These are phyloP conservation scores for Meteorus cinctellus DNA, from an alignment of 2,888 invertebrate species.

Conservation along the genomic window DNA sequence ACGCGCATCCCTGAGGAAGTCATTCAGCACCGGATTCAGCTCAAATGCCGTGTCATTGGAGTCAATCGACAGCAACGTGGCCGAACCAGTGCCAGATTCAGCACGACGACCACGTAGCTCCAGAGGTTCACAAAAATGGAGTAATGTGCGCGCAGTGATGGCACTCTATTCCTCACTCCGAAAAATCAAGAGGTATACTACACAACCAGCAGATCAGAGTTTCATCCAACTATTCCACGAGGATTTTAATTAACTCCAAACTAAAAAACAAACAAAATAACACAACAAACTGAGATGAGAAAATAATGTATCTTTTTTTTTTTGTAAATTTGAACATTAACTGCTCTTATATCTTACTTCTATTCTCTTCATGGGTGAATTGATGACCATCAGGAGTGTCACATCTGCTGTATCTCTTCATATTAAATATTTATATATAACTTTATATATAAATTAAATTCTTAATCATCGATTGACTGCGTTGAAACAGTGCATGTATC, in stretches of 20 bases:
- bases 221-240: slow-evolving; percentile 16
- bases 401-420: slow-evolving; percentile 3
- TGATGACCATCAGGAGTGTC: slow-evolving; percentile 1
- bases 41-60: slow-evolving; percentile 67
- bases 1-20: slow-evolving; percentile 56
- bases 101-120: slow-evolving; percentile 66
- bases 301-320: background rate
- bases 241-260: background rate
- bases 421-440: background rate
- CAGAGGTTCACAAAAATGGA: slow-evolving; percentile 82
- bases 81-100: slow-evolving; percentile 59
- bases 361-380: slow-evolving; percentile 2
- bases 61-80: slow-evolving; percentile 68
- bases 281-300: background rate
- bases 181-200: slow-evolving; percentile 88
- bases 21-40: slow-evolving; percentile 63
- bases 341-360: background rate
- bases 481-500: background rate
- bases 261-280: slow-evolving; percentile 5
- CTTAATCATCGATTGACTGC: slow-evolving; percentile 1
- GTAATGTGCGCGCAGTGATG: slow-evolving; percentile 90
- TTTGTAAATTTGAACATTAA: background rate
- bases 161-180: slow-evolving; percentile 91
- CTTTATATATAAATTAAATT: background rate
- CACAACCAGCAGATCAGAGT: slow-evolving; percentile 30